Percentiles rank a stretch among this genome's conserved stretches.
phyloP scores from a whole-genome alignment of 2,888 invertebrate genomes.

The Halictus ligatus region DNA sequence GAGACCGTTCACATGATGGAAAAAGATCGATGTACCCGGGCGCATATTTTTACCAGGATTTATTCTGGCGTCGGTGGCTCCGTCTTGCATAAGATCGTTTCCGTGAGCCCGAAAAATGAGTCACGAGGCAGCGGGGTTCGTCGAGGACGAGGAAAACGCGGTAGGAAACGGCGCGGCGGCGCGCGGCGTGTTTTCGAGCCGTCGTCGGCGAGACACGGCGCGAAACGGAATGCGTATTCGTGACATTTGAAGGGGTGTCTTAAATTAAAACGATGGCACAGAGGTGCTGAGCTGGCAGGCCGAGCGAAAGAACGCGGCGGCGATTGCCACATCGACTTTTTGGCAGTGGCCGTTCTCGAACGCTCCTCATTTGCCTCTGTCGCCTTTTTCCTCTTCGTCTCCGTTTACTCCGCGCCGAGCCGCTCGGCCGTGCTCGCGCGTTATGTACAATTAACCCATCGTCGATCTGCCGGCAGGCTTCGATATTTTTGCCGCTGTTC shows the following conservation, averaged over 20 bases:
- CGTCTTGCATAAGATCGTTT: constrained; percentile 38
- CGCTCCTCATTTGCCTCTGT: constrained; percentile 31
- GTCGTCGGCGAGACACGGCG: constrained; percentile 61
- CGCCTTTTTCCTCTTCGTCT: constrained; percentile 23
- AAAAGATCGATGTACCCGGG: background rate
- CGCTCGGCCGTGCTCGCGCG: background rate
- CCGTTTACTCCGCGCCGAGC: constrained; percentile 11
- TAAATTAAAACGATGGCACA: constrained; percentile 80
- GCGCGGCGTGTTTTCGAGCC: constrained; percentile 69
- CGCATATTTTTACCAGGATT: background rate
- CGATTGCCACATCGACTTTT: constrained; percentile 77
- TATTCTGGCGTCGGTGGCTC: background rate
- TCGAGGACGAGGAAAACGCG: constrained; percentile 39
- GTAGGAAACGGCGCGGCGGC: background rate
- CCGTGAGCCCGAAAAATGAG: constrained; percentile 29
- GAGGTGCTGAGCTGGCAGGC: constrained; percentile 72
- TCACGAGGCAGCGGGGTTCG: constrained; percentile 32
- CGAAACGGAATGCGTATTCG: constrained; percentile 79
- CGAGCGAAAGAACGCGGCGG: constrained; percentile 72
- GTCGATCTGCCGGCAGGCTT: constrained; percentile 18
- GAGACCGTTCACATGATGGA: background rate
- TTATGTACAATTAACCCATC: constrained; percentile 59
- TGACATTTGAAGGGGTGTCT: constrained; percentile 83
- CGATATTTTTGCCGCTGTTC: background rate
- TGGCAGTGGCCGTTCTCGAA: constrained; percentile 67